A percentile compares a stretch with the other conserved stretches of the same genome.
These are phyloP conservation scores for Heliothis virescens DNA, from an alignment of 1,140 invertebrate genomes.

Conservation along the genomic window DNA sequence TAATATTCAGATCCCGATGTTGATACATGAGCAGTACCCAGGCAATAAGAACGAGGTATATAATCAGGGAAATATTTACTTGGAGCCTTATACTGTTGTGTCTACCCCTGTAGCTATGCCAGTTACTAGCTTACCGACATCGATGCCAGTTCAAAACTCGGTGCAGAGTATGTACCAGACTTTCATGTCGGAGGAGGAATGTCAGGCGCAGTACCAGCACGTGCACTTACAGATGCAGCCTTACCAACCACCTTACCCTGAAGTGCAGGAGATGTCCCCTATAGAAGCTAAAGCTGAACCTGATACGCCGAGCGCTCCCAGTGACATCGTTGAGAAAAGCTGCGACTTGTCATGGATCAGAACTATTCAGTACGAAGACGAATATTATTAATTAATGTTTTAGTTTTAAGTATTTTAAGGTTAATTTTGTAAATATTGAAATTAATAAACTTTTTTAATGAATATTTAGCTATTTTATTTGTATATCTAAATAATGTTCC, in stretches of 20 bases:
- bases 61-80: conserved; percentile 32
- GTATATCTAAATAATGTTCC: too few relatives aligned
- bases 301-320: conserved; percentile 1
- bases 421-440: too few relatives aligned
- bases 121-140: not conserved
- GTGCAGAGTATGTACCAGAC: not conserved
- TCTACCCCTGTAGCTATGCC: conserved; percentile 42
- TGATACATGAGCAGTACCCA: conserved; percentile 55
- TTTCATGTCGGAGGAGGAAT: conserved; percentile 10
- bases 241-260: conserved; percentile 27
- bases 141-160: conserved; percentile 1
- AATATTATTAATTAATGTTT: conserved; percentile 47
- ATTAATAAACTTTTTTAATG: too few relatives aligned
- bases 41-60: conserved; percentile 32
- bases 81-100: conserved; percentile 47
- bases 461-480: too few relatives aligned
- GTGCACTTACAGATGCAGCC: conserved; percentile 47
- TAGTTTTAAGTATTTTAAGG: too few relatives aligned
- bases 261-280: not conserved
- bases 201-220: conserved; percentile 38
- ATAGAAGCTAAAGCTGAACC: too few relatives aligned
- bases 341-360: conserved; percentile 71
- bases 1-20: conserved; percentile 22
- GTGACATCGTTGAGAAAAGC: conserved; percentile 54
- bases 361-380: conserved; percentile 61